A percentile compares a stretch with the other conserved stretches of the same genome.
phyloP scores from a whole-genome alignment of 1,140 invertebrate genomes.

The Cyclargus thomasi region DNA sequence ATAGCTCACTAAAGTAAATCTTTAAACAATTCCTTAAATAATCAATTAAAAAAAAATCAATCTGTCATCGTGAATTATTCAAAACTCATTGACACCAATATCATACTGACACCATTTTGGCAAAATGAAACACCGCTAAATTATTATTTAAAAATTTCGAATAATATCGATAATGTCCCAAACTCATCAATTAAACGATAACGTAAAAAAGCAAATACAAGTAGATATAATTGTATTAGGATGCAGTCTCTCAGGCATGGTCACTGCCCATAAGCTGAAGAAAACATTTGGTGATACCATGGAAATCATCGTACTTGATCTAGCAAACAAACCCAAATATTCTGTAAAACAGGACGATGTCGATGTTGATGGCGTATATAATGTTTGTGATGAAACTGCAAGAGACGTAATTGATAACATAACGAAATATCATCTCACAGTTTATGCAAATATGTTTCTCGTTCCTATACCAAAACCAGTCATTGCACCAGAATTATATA shows the following conservation, averaged over 20 bases:
- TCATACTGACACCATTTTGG: neutral
- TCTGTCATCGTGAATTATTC: neutral
- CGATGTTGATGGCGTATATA: conserved; percentile 28
- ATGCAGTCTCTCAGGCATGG: conserved; percentile 61
- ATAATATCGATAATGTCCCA: conserved; percentile 4
- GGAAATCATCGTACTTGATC: conserved; percentile 57
- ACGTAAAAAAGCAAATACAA: conserved; percentile 30
- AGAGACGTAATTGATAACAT: conserved; percentile 38
- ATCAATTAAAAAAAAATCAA: neutral
- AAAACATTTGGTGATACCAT: conserved; percentile 58
- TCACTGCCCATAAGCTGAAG: conserved; percentile 59
- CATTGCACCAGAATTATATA: conserved; percentile 33
- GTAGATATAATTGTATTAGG: conserved; percentile 63
- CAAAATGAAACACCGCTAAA: neutral
- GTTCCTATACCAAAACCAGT: conserved; percentile 48
- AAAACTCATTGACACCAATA: neutral
- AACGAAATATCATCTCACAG: conserved; percentile 41
- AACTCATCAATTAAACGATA: neutral
- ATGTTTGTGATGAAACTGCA: conserved; percentile 27
- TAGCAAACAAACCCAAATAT: conserved; percentile 30
- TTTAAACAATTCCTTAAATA: neutral
- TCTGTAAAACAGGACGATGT: conserved; percentile 44
- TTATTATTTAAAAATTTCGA: neutral
- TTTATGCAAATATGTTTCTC: conserved; percentile 52
- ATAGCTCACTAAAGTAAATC: neutral